Evolutionary conservation across 2,888 invertebrate genomes (phyloP).

Genomic region (Aquatica leii): DNA sequence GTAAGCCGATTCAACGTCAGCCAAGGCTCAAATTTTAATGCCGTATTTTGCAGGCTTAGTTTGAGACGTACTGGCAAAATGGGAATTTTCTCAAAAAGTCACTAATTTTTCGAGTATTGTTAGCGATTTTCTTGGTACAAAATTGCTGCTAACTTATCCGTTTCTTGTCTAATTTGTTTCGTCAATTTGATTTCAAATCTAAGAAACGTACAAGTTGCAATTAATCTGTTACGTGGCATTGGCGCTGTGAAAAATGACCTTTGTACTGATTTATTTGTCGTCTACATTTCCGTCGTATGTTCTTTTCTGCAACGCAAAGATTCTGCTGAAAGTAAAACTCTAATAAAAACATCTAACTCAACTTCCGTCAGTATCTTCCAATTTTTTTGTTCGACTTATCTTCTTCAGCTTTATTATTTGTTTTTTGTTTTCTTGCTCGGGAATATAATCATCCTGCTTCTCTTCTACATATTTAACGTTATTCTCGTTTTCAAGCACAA

Average conservation of each 20-base stretch:
- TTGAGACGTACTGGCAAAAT: too few relatives aligned
- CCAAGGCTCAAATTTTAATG: too few relatives aligned
- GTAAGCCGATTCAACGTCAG: background rate
- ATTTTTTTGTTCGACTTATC: background rate
- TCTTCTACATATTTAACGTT: too few relatives aligned
- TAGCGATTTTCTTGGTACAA: background rate
- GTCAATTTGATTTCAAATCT: background rate
- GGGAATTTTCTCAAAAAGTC: background rate
- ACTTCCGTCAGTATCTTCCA: background rate
- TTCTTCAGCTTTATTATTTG: background rate
- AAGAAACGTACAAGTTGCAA: too few relatives aligned
- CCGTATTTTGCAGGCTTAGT: too few relatives aligned
- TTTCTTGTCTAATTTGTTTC: background rate
- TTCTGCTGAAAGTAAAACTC: background rate
- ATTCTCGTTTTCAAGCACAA: background rate
- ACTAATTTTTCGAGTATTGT: too few relatives aligned
- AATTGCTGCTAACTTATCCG: background rate
- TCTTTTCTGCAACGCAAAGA: too few relatives aligned
- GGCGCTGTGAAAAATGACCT: background rate
- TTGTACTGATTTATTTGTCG: background rate
- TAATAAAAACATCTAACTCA: background rate
- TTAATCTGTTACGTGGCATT: too few relatives aligned
- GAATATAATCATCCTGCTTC: background rate
- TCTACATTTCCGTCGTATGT: background rate
- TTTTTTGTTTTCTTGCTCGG: slow-evolving; percentile 3